A percentile compares a stretch with the other conserved stretches of the same genome.
phyloP scores from a whole-genome alignment of 1,140 invertebrate species.

The Listronotus oregonensis region DNA sequence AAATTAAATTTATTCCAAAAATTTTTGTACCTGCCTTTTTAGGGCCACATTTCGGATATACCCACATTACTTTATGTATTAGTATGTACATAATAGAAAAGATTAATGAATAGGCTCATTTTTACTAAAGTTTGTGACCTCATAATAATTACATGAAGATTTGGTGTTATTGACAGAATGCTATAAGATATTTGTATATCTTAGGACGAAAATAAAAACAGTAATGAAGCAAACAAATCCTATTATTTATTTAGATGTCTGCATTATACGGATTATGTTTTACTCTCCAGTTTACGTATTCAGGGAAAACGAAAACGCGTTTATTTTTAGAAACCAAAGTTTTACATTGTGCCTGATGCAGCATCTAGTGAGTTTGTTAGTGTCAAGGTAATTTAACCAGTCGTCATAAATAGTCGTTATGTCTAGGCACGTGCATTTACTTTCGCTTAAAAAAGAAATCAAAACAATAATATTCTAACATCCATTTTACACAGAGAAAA shows the following conservation, averaged over 20 bases:
- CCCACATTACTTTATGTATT: no score
- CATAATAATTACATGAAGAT: no score
- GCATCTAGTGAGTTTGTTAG: constrained; percentile 20
- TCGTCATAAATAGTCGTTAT: constrained; percentile 23
- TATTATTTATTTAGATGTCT: constrained; percentile 28
- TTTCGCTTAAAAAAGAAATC: constrained; percentile 12
- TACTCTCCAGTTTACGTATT: constrained; percentile 25
- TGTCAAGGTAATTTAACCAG: constrained; percentile 32
- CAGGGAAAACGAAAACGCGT: constrained; percentile 20
- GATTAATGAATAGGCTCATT: no score
- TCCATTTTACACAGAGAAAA: constrained; percentile 10
- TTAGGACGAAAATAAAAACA: constrained; percentile 20
- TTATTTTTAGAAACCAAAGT: constrained; percentile 21
- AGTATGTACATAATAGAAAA: no score
- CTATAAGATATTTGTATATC: neutral
- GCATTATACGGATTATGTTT: constrained; percentile 30
- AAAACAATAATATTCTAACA: constrained; percentile 11
- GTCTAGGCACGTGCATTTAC: constrained; percentile 24
- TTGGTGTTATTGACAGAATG: neutral
- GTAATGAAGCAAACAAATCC: constrained; percentile 26
- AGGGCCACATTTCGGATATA: no score
- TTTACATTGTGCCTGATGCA: constrained; percentile 20
- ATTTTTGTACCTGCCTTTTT: no score
- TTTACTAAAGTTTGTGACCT: no score
- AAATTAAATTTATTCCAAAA: no score